These are phyloP conservation scores for Oxytorus armatus DNA, from an alignment of 2,888 invertebrate species.

Conservation along the genomic window DNA sequence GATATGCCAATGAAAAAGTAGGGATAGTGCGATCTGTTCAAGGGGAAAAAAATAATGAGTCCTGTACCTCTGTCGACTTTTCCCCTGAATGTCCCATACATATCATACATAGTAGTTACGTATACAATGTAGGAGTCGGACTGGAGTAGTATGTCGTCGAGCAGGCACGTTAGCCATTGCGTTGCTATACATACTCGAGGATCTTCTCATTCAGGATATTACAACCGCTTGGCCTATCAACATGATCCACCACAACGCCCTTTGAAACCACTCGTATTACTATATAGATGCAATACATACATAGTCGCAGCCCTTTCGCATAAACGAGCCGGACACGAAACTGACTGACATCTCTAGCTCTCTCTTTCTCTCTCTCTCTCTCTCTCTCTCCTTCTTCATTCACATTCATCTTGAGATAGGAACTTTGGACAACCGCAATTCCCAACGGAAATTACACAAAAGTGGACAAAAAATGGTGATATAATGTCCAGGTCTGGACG, in stretches of 20 bases:
- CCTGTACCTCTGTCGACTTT: not conserved
- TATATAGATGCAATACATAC: not conserved
- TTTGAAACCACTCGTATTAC: slow-evolving; percentile 9
- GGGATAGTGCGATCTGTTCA: too few relatives aligned
- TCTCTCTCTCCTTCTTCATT: not conserved
- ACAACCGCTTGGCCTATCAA: slow-evolving; percentile 64
- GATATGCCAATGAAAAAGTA: too few relatives aligned
- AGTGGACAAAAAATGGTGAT: not conserved
- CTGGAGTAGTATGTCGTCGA: slow-evolving; percentile 46
- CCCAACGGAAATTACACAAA: not conserved
- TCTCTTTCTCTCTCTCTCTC: not conserved
- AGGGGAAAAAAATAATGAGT: not conserved
- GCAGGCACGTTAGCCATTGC: slow-evolving; percentile 58
- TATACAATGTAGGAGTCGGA: slow-evolving; percentile 17
- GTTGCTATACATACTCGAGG: slow-evolving; percentile 47
- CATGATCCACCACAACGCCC: slow-evolving; percentile 46
- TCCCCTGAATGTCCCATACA: not conserved
- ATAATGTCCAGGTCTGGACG: too few relatives aligned
- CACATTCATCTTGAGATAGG: slow-evolving; percentile 29
- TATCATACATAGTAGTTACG: slow-evolving; percentile 20
- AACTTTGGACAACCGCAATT: slow-evolving; percentile 7
- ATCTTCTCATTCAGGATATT: slow-evolving; percentile 67
- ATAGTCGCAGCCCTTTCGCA: slow-evolving; percentile 40
- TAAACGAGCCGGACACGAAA: slow-evolving; percentile 42
- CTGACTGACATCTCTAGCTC: slow-evolving; percentile 22